Percentiles rank a stretch among this genome's conserved stretches.
Evolutionary conservation across 2,113 vertebrate species (phyloP).

Genomic region (Strix aluco): DNA sequence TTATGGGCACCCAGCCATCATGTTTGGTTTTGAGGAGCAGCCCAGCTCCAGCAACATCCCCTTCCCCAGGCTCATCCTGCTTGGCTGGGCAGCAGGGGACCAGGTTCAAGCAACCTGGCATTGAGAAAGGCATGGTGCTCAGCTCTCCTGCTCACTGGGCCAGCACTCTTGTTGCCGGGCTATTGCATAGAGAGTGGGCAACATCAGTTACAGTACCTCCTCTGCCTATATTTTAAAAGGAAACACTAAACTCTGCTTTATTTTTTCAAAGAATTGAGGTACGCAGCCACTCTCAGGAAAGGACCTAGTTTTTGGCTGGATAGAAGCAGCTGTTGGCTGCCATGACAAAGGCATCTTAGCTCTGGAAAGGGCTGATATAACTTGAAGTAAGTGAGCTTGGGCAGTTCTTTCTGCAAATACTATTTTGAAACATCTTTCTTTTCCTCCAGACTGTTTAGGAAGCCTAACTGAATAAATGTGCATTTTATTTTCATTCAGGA

Average conservation of each 20-base stretch:
- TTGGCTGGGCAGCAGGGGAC: background rate
- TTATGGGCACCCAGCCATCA: accelerated
- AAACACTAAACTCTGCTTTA: background rate
- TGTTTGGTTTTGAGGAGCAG: background rate
- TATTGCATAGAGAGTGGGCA: background rate
- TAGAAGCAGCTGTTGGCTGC: background rate
- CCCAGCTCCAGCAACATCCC: background rate
- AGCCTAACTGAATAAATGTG: background rate
- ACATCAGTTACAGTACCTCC: background rate
- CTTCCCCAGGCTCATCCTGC: background rate
- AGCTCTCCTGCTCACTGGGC: background rate
- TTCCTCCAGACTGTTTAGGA: background rate
- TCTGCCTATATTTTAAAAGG: background rate
- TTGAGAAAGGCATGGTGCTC: background rate
- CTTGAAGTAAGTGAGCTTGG: background rate
- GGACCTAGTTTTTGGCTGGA: background rate
- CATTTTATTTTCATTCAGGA: background rate
- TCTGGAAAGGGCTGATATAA: background rate
- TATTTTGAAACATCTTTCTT: background rate
- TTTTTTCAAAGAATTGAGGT: background rate
- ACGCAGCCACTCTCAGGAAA: background rate
- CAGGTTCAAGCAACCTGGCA: background rate
- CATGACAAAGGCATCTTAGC: background rate
- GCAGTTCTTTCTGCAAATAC: background rate
- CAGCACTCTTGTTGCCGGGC: accelerated